Percentiles rank a stretch among this genome's conserved stretches.
phyloP scores from a whole-genome alignment of 2,888 invertebrate species.

The Abscondita cerata region DNA sequence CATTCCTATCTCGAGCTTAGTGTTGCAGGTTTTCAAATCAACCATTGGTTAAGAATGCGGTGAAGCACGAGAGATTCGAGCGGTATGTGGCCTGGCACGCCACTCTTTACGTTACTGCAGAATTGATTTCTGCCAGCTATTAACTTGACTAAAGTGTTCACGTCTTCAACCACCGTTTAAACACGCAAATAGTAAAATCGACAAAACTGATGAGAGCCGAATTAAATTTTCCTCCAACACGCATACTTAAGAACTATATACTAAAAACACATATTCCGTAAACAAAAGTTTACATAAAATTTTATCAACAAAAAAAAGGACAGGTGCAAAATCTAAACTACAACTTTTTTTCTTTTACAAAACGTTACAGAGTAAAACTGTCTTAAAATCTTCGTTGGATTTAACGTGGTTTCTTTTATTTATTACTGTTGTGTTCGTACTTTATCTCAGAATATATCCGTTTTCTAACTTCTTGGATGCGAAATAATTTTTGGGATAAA shows the following conservation, averaged over 20 bases:
- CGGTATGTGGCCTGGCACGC: constrained; percentile 50
- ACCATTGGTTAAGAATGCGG: constrained; percentile 34
- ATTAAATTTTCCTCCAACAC: constrained; percentile 46
- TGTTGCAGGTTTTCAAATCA: constrained; percentile 34
- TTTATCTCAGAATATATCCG: no score
- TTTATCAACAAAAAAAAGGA: no score
- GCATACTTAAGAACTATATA: constrained; percentile 38
- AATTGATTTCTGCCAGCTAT: constrained; percentile 55
- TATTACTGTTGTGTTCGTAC: no score
- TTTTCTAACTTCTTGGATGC: no score
- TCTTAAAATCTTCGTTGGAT: no score
- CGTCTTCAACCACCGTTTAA: constrained; percentile 49
- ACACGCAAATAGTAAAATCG: constrained; percentile 47
- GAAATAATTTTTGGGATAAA: no score
- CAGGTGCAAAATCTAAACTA: no score
- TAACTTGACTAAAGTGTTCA: constrained; percentile 54
- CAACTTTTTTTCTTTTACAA: no score
- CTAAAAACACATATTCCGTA: constrained; percentile 10
- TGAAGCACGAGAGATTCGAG: constrained; percentile 37
- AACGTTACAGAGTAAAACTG: no score
- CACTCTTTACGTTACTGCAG: constrained; percentile 48
- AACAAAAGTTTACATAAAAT: no score
- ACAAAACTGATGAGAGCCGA: constrained; percentile 41
- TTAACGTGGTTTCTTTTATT: no score
- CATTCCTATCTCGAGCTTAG: constrained; percentile 11